Evolutionary conservation across 2,113 vertebrate species (phyloP), one percentile per base, ranked within the genome.

Genomic region (Toxotes jaculatrix): DNA sequence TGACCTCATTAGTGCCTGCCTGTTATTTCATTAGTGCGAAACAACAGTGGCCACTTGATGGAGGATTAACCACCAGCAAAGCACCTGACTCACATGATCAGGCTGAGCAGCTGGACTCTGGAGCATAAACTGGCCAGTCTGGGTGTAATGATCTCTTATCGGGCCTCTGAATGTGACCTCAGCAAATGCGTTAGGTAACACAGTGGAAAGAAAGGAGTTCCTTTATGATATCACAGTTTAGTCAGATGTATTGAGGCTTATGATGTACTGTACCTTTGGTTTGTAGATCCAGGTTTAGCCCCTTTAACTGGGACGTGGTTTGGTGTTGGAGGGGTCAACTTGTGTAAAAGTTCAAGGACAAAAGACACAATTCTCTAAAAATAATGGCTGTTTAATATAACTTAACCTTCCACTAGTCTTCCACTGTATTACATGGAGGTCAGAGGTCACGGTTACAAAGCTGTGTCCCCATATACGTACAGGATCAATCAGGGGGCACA

Each of bases 21-120:
- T 88, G 72, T 78, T 76, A 62, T 75, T 90, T 60, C 38, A 84
- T 70, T 67, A 49, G 61, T 51, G 40, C 74, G 65, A 77, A 89
- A 85, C 77, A 89, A 90, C 82, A 74, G 57, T 4, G 21, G 56
- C 40, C 71, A 51, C 59, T 77, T 84, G 69, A 86, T 80, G 68
- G 56, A 68, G 81, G 88, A 90, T 91, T 92, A 89, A 66, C 5
- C 4, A 4, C 13, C 78, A 59, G 59, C 65, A 62, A 67, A 87
- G 67, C 87, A 84, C 85, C 85, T 92, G 88, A 91, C 78, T 80
- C 34, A n/a, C 47, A 71, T 76, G 49, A 83, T 72, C 81, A 74
- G 60, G 47, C 34, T 73, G 79, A 83, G 77, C 71, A 74, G 77
- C 80, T 79, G 81, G 60, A 74, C 13, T 68, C 49, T 61, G 45